phyloP scores from a whole-genome alignment of 2,888 invertebrate genomes.

The Scaptomyza cyrtandrae region DNA sequence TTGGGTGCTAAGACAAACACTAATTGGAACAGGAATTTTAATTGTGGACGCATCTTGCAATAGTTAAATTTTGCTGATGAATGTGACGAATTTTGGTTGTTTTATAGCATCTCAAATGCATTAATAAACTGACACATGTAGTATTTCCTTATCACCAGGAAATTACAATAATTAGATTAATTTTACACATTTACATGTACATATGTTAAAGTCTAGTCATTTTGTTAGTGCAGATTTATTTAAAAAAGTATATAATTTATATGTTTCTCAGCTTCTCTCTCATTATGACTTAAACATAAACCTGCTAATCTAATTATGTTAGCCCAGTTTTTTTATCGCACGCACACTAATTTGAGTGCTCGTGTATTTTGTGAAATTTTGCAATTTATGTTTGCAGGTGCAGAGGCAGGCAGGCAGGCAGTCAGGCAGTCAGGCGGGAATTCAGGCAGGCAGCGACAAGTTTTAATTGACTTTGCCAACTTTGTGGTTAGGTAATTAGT shows the following conservation, averaged over 20 bases:
- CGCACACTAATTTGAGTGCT: conserved; percentile 34
- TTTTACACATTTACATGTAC: neutral
- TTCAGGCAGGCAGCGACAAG: conserved; percentile 44
- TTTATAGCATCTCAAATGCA: neutral
- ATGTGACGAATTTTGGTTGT: neutral
- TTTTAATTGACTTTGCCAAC: conserved; percentile 71
- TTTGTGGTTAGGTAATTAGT: conserved; percentile 63
- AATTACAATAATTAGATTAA: neutral
- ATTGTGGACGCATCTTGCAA: neutral
- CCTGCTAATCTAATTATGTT: conserved; percentile 17
- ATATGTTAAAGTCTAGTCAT: neutral
- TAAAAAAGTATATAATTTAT: neutral
- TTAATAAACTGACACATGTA: neutral
- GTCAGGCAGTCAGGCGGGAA: neutral
- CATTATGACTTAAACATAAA: neutral
- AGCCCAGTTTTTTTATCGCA: neutral
- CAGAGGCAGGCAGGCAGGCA: neutral
- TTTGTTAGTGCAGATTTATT: too few species aligned
- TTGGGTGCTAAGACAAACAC: neutral
- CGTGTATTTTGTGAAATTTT: conserved; percentile 37
- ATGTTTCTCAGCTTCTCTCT: neutral
- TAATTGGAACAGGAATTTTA: neutral
- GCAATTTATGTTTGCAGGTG: conserved; percentile 60
- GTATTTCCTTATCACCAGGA: neutral
- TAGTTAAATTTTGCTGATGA: neutral